Percentiles rank a stretch among this genome's conserved stretches.
These are phyloP conservation scores for Syngnathoides biaculeatus DNA, from an alignment of 2,113 vertebrate species.

Conservation along the genomic window DNA sequence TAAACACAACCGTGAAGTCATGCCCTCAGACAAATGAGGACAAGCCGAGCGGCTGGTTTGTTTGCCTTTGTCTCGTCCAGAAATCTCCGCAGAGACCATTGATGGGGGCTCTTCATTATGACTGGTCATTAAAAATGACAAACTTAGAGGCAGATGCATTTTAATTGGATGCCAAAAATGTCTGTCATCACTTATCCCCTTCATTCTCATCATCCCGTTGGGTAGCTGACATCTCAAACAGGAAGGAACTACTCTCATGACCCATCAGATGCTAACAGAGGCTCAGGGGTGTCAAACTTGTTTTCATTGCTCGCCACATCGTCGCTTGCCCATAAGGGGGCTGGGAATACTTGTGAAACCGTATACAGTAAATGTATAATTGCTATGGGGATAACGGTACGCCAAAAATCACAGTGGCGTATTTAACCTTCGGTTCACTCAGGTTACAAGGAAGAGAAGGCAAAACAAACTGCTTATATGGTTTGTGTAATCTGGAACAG, in stretches of 20 bases:
- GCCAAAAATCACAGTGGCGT: no score
- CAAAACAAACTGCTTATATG: no score
- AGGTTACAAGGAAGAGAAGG: no score
- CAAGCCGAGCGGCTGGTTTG: slow-evolving; percentile 23
- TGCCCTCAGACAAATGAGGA: slow-evolving; percentile 4
- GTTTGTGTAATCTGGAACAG: no score
- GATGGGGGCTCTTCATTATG: slow-evolving; percentile 4
- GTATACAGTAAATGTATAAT: no score
- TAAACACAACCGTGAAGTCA: slow-evolving; percentile 33
- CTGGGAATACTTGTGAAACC: no score
- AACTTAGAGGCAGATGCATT: slow-evolving; percentile 37
- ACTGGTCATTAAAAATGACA: slow-evolving; percentile 34
- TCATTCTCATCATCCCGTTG: slow-evolving; percentile 51
- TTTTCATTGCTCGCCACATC: no score
- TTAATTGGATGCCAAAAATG: slow-evolving; percentile 43
- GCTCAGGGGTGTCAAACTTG: not conserved
- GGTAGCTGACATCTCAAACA: slow-evolving; percentile 52
- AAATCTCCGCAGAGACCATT: slow-evolving; percentile 26
- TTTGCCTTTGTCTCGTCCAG: slow-evolving; percentile 25
- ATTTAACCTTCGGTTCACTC: no score
- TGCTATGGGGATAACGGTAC: no score
- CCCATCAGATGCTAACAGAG: slow-evolving; percentile 41
- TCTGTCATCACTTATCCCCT: slow-evolving; percentile 37
- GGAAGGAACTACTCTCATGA: slow-evolving; percentile 45
- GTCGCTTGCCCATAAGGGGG: no score